Evolutionary conservation across 2,888 invertebrate genomes (phyloP).

Genomic region (Heliconius ethilla): DNA sequence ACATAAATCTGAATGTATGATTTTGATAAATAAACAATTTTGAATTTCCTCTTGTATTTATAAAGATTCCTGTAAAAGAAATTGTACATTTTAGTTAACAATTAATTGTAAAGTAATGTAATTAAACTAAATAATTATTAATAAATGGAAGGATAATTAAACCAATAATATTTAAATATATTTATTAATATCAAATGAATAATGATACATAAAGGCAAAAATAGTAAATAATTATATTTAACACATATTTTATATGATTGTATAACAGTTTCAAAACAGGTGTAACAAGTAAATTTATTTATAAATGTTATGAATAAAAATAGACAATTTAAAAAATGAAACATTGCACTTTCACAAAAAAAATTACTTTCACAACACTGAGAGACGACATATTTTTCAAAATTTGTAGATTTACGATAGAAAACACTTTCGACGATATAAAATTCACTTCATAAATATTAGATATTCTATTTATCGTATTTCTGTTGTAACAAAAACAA

Average conservation of each 20-base stretch:
- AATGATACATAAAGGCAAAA: not conserved
- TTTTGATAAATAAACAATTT: conserved; percentile 78
- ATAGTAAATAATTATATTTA: not conserved
- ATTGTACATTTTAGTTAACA: not conserved
- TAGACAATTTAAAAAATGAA: not conserved
- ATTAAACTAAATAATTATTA: conserved; percentile 3
- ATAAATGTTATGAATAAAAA: not conserved
- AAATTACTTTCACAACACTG: not conserved
- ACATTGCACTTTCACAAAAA: not conserved
- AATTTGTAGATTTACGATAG: not conserved
- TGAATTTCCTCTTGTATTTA: conserved; percentile 77
- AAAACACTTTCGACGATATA: not conserved
- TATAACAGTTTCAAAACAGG: conserved; percentile 25
- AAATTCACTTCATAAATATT: not conserved
- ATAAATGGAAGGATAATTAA: conserved; percentile 56
- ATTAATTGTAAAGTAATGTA: not conserved
- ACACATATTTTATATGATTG: conserved; percentile 19
- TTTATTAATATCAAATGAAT: conserved; percentile 15
- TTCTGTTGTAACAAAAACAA: not conserved
- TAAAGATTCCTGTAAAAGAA: conserved; percentile 74
- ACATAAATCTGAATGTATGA: conserved; percentile 79
- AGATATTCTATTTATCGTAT: not conserved
- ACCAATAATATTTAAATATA: conserved; percentile 32
- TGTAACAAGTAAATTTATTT: not conserved
- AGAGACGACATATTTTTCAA: not conserved